Conservation (phyloP, 2,888 invertebrate species). For the Nyleta sp. region DNA sequence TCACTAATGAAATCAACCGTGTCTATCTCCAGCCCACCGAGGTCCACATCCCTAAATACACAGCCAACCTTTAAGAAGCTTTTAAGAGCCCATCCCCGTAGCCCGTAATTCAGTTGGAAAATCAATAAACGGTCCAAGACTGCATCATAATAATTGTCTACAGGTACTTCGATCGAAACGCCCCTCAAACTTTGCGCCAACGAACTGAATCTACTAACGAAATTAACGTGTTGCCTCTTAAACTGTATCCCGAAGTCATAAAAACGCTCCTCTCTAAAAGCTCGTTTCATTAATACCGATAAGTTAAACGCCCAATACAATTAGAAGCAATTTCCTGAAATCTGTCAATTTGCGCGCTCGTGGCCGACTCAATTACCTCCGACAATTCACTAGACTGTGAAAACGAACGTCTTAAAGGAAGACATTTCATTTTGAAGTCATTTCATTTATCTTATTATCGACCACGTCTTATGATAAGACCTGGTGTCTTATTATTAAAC, state of each 20-base stretch:
- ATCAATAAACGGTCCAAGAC: conserved; percentile 25
- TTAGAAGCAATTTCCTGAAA: conserved; percentile 12
- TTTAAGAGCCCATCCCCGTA: conserved; percentile 12
- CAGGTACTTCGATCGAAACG: neutral
- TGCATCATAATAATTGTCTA: conserved; percentile 26
- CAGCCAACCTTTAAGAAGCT: conserved; percentile 30
- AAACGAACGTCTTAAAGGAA: too few species aligned
- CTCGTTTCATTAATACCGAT: conserved; percentile 11
- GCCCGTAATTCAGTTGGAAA: conserved; percentile 8
- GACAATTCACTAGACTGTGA: conserved; percentile 17
- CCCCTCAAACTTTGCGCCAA: neutral
- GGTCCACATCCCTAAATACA: conserved; percentile 8
- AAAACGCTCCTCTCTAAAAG: conserved; percentile 8
- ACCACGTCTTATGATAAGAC: too few species aligned
- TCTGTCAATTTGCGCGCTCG: neutral
- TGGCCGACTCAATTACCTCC: neutral
- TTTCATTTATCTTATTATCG: too few species aligned
- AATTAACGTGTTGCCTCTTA: conserved; percentile 16
- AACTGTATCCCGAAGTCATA: neutral
- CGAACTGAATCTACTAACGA: conserved; percentile 11
- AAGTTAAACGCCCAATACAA: neutral
- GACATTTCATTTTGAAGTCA: too few species aligned
- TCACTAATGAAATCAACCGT: conserved; percentile 23
- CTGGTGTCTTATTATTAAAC: too few species aligned
- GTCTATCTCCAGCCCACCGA: neutral